Base-by-base conservation (phyloP, 2,888 invertebrate species). In the Belgica antarctica region DNA sequence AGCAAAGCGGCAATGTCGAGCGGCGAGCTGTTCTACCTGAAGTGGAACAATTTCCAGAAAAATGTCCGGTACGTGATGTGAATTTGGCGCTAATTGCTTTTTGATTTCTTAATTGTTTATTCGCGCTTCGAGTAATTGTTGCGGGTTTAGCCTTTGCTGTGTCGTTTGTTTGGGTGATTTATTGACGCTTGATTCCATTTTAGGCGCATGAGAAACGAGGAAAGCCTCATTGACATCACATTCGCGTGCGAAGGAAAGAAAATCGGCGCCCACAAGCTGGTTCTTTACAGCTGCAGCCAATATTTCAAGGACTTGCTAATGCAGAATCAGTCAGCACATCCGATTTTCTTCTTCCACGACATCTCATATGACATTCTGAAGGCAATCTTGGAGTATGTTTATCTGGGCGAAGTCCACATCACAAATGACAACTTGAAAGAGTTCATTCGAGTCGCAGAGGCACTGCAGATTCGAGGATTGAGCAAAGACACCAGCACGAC, bases 301-400 rank as follows among this genome's bases (percentile, higher is more conserved):
- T 73, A 71, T 52, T 73, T 73, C 15, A 71, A 71, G 34, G 59
- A 59, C 17, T 12, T 70, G 1, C 27, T 70, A 5, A 41, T 36
- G 25, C 61, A 70, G 5, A 70, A 70, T n/a, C 22, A 70, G 27
- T 70, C 70, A 4, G n/a, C 65, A 17, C 71, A 73, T 70, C 72
- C 72, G 22, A 65, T 72, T 8, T 71, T 73, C 69, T 72, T 71
- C 47, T 73, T 73, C 65, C 72, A 72, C 62, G 72, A 72, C 19
- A 72, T 73, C 1, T 71, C 71, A 34, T 71, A 71, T 61, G 71
- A 72, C 25, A 71, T 73, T 8, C 28, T 73, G 8, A 71, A 72
- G 41, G 72, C 73, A 19, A 72, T 73, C 10, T 62, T 73, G 12
- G 72, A 73, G 22, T 73, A 72, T 57, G 70, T 73, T 71, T 73